A percentile compares a stretch with the other conserved stretches of the same genome.
These are phyloP conservation scores for Todiramphus saurophagus DNA, from an alignment of 2,113 vertebrate genomes.

Conservation along the genomic window DNA sequence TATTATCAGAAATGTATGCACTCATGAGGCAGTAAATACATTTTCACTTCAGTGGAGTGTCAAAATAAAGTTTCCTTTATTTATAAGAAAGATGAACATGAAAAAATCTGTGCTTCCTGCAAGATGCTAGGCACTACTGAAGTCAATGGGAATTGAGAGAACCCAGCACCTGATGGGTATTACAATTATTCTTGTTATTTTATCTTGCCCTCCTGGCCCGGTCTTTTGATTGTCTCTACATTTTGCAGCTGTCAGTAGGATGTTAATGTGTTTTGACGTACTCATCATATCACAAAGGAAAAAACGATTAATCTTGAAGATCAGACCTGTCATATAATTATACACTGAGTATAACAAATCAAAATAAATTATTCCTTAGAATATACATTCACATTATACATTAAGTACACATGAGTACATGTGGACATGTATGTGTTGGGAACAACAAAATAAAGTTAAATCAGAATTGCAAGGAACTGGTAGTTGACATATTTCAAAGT, in stretches of 20 bases:
- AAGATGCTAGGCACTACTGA: neutral
- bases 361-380: constrained; percentile 26
- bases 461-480: neutral
- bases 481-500: constrained; percentile 59
- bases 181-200: constrained; percentile 17
- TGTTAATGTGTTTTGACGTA: constrained; percentile 16
- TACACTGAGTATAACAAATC: neutral
- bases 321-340: neutral
- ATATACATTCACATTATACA: neutral
- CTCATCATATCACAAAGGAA: neutral
- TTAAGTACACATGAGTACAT: neutral
- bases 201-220: neutral
- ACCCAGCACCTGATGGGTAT: neutral
- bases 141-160: neutral
- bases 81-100: neutral
- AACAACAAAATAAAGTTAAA: constrained; percentile 33
- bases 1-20: neutral
- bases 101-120: neutral
- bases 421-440: neutral
- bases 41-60: neutral
- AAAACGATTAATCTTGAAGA: neutral
- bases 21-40: neutral
- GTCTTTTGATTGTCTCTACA: constrained; percentile 8
- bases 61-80: constrained; percentile 4
- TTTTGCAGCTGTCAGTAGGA: constrained; percentile 25